phyloP scores from a whole-genome alignment of 2,113 vertebrate genomes.

The Notarius quadriscutis region DNA sequence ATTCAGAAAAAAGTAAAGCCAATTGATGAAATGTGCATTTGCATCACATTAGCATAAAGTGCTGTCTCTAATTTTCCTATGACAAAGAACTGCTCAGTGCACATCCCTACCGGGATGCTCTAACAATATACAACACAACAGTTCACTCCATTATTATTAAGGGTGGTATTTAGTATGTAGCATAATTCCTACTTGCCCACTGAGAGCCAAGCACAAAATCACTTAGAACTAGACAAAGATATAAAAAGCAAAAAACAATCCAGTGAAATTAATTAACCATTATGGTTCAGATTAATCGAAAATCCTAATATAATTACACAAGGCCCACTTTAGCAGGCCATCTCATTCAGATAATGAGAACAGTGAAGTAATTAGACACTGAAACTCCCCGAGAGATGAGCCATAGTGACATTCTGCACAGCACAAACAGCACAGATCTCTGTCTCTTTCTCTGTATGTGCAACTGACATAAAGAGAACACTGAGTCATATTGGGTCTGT shows the following conservation, averaged over 20 bases:
- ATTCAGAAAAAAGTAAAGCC: not conserved
- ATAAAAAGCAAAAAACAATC: constrained; percentile 23
- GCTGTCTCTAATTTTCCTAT: constrained; percentile 1
- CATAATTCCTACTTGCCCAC: not conserved
- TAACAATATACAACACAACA: constrained; percentile 12
- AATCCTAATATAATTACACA: constrained; percentile 56
- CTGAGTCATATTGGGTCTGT: constrained; percentile 11
- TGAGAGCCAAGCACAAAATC: constrained; percentile 19
- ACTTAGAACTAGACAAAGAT: constrained; percentile 9
- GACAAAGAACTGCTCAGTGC: not conserved
- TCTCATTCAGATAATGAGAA: constrained; percentile 53
- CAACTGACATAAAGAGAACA: constrained; percentile 23
- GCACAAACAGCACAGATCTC: constrained; percentile 15
- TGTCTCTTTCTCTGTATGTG: constrained; percentile 16
- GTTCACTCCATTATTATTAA: constrained; percentile 10
- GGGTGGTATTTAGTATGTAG: constrained; percentile 10
- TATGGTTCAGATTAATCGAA: constrained; percentile 55
- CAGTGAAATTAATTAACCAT: constrained; percentile 52
- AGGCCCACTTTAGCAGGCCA: constrained; percentile 46
- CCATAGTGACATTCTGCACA: constrained; percentile 11
- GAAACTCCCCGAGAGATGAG: constrained; percentile 44
- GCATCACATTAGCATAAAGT: constrained; percentile 14
- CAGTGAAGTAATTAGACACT: constrained; percentile 49
- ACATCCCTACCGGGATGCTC: not conserved
- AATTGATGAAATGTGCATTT: constrained; percentile 10